These are phyloP conservation scores for Lateolabrax maculatus DNA, from an alignment of 2,797 vertebrate genomes.

Conservation along the genomic window DNA sequence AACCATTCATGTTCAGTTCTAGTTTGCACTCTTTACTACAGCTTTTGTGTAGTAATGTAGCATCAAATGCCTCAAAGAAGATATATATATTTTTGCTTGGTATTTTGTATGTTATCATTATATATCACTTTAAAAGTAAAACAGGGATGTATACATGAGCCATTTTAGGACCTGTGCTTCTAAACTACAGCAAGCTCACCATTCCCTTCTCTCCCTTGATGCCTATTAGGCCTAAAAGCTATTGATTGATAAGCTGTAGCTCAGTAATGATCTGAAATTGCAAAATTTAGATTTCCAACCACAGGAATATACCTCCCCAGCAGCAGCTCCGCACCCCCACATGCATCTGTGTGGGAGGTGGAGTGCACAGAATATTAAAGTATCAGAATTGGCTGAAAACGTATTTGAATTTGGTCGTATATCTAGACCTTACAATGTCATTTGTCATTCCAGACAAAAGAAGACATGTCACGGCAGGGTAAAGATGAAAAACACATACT, in stretches of 20 bases:
- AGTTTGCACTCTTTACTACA: not conserved
- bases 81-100: not conserved
- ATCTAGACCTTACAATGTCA: constrained; percentile 1
- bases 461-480: constrained; percentile 39
- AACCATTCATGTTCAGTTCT: not conserved
- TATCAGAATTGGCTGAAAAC: constrained; percentile 5
- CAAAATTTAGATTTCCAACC: constrained; percentile 20
- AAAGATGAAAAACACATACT: constrained; percentile 51
- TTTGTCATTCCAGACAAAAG: constrained; percentile 54
- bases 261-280: constrained; percentile 14
- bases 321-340: not conserved
- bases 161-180: not conserved
- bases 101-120: not conserved
- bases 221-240: constrained; percentile 55
- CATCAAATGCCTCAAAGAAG: not conserved
- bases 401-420: constrained; percentile 17
- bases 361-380: constrained; percentile 17
- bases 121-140: not conserved
- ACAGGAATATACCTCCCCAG: not conserved
- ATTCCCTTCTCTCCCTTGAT: not conserved
- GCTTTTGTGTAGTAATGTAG: not conserved
- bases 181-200: constrained; percentile 9
- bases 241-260: constrained; percentile 51
- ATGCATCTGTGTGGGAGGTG: not conserved
- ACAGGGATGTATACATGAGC: not conserved